These are phyloP conservation scores for Eriosoma lanigerum DNA, from an alignment of 1,140 invertebrate species.

Conservation along the genomic window DNA sequence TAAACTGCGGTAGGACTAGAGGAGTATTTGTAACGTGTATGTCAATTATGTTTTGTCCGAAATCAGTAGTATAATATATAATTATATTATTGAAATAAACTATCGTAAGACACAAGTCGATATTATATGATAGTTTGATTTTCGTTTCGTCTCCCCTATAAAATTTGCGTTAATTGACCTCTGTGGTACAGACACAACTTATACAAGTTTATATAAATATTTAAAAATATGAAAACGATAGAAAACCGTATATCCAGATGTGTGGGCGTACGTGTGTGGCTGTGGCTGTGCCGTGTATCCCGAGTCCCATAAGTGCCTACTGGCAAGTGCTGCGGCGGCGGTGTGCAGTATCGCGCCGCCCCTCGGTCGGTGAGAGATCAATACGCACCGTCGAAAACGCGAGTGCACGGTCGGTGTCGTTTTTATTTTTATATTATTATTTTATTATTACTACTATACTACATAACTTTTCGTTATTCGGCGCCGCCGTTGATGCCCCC, in stretches of 20 bases:
- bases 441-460: background rate
- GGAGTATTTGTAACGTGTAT: too few relatives aligned
- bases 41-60: too few relatives aligned
- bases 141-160: too few relatives aligned
- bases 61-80: too few relatives aligned
- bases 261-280: background rate
- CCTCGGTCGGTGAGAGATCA: slow-evolving; percentile 38
- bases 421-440: background rate
- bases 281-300: background rate
- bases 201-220: too few relatives aligned
- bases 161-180: too few relatives aligned
- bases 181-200: too few relatives aligned
- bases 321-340: slow-evolving; percentile 5
- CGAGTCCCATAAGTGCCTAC: slow-evolving; percentile 36
- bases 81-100: too few relatives aligned
- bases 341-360: slow-evolving; percentile 38
- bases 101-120: too few relatives aligned
- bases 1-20: too few relatives aligned
- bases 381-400: slow-evolving; percentile 37
- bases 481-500: background rate
- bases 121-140: too few relatives aligned
- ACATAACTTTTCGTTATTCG: background rate
- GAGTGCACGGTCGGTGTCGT: slow-evolving; percentile 2
- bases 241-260: background rate
- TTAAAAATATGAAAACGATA: background rate